Evolutionary conservation across 2,888 invertebrate species (phyloP).

Genomic region (Amaurobius ferox): DNA sequence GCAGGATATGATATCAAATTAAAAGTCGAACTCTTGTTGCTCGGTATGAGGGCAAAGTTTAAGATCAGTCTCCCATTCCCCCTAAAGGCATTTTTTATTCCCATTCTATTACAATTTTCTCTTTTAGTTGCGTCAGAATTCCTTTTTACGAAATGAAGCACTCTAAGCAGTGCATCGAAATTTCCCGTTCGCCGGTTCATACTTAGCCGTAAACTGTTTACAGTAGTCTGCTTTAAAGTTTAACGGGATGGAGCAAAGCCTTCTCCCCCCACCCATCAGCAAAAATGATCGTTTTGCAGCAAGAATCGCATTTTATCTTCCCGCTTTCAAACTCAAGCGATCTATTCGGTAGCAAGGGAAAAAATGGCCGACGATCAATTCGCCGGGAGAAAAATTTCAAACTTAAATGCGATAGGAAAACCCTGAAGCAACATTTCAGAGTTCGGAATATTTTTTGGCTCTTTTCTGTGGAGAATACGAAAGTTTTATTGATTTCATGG

Average conservation of each 20-base stretch:
- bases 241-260: slow-evolving; percentile 32
- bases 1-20: neutral
- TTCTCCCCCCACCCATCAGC: slow-evolving; percentile 9
- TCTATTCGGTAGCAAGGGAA: slow-evolving; percentile 31
- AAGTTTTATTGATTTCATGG: slow-evolving; percentile 44
- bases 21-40: neutral
- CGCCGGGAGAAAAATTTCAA: slow-evolving; percentile 37
- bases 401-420: slow-evolving; percentile 42
- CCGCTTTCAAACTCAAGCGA: slow-evolving; percentile 51
- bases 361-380: slow-evolving; percentile 51
- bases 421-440: slow-evolving; percentile 41
- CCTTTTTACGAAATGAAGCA: slow-evolving; percentile 18
- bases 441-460: slow-evolving; percentile 37
- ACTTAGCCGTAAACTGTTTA: slow-evolving; percentile 33
- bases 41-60: neutral
- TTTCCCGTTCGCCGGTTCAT: slow-evolving; percentile 23
- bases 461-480: slow-evolving; percentile 42
- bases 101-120: neutral
- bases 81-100: neutral
- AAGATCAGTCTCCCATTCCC: neutral
- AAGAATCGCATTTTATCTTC: slow-evolving; percentile 43
- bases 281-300: slow-evolving; percentile 47
- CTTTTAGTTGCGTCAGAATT: slow-evolving; percentile 12
- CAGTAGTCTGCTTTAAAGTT: slow-evolving; percentile 33
- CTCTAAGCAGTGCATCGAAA: slow-evolving; percentile 1